phyloP scores from a whole-genome alignment of 2,113 vertebrate genomes.

The Protobothrops flavoviridis region DNA sequence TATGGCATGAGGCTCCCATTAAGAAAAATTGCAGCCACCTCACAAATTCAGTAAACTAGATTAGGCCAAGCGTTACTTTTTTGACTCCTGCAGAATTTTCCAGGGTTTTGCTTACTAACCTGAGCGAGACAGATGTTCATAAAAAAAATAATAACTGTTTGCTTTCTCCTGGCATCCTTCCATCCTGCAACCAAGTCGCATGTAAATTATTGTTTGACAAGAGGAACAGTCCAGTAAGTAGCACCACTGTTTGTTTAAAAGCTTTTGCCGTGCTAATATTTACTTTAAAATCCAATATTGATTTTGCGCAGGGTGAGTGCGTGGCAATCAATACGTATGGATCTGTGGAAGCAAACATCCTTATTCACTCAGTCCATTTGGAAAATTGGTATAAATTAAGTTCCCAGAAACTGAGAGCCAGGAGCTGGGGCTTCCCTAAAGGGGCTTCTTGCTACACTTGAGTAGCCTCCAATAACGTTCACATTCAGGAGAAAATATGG shows the following conservation, averaged over 20 bases:
- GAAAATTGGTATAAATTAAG: conserved; percentile 22
- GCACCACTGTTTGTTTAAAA: neutral
- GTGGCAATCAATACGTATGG: neutral
- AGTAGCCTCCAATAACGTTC: neutral
- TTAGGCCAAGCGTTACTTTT: neutral
- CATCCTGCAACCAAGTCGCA: neutral
- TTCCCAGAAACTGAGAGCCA: neutral
- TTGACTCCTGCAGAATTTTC: neutral
- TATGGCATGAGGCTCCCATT: neutral
- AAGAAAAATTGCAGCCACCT: neutral
- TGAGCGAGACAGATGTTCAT: neutral
- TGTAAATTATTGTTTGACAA: too few species aligned
- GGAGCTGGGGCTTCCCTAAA: neutral
- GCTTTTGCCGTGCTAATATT: neutral
- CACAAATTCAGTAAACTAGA: neutral
- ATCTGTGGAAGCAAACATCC: neutral
- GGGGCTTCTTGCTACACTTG: neutral
- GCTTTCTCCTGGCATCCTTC: neutral
- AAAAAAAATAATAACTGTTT: neutral
- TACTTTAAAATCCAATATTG: neutral
- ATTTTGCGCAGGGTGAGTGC: neutral
- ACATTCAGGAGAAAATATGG: neutral
- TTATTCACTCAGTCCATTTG: conserved; percentile 5
- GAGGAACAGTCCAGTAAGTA: neutral
- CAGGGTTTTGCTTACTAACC: neutral